Base-by-base conservation (phyloP, 30 jellyfish, hydroid and myxozoan genomes). In the Pelagia noctiluca region DNA sequence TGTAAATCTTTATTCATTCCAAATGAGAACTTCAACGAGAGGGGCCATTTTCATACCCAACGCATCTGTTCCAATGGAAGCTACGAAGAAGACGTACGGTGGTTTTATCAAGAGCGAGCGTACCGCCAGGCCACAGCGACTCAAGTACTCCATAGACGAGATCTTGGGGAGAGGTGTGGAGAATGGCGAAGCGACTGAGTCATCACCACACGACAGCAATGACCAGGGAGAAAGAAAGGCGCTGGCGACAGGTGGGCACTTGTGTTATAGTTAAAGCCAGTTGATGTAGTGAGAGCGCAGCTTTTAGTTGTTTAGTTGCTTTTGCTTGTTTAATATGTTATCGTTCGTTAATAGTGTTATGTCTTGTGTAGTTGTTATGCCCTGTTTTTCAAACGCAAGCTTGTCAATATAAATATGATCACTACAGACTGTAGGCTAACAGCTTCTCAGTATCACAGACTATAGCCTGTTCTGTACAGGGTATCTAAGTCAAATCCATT, bases 91-190 rank as follows among this genome's bases (percentile, higher is more conserved):
- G 16, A 42, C 57, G 16, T 5, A 42, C 57, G 89, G 71, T 37
- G 72, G 38, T 69, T 62, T 42, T 5, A 63, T 62, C 83, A 65
- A 63, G 87, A 48, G 46, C n/a, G 82, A 36, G 54, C 7, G 73
- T 29, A 64, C 49, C 81, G 26, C 89, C 21, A 46, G 53, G 80
- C 63, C 68, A 19, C 66, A 80, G 48, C 48, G 90, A 28, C 90
- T 80, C 67, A 80, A 80, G 82, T 80, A 80, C 78, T 80, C 90
- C 37, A 80, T 80, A 7, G 90, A 80, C 36, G 90, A 80, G 90
- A 80, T 80, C 48, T 62, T 80, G 67, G 90, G 90, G 16, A 80
- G 37, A 77, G 35, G 46, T 22, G 73, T 19, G 46, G 74, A 80
- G 23, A 77, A 64, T 64, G 52, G 76, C 50, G 90, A 12, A 8